Percentiles rank a stretch among this genome's conserved stretches.
phyloP scores from a whole-genome alignment of 2,113 vertebrate genomes.

The Illadopsis cleaveri region DNA sequence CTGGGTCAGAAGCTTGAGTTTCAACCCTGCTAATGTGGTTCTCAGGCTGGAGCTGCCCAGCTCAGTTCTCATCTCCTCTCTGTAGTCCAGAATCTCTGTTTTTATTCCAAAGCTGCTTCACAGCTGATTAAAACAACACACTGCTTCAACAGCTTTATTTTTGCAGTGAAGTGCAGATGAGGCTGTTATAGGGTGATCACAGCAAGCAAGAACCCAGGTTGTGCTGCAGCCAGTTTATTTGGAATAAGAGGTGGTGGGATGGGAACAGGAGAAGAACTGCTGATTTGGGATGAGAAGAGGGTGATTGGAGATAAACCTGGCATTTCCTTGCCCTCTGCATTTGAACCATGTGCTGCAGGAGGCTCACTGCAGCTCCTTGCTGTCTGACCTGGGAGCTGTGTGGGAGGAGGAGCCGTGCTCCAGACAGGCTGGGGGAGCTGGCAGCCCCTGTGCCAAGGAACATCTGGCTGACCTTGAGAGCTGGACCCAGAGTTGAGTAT shows the following conservation, averaged over 20 bases:
- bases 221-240: neutral
- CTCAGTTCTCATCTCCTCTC: neutral
- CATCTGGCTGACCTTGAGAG: neutral
- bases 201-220: neutral
- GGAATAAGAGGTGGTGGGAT: neutral
- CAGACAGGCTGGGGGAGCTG: neutral
- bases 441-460: neutral
- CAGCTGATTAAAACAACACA: neutral
- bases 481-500: too few relatives aligned
- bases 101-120: neutral
- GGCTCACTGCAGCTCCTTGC: neutral
- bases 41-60: neutral
- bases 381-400: neutral
- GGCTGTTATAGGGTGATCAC: neutral
- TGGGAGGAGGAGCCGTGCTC: neutral
- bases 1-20: neutral
- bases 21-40: neutral
- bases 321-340: neutral
- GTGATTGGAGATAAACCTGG: neutral
- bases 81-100: neutral
- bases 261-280: neutral
- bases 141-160: neutral
- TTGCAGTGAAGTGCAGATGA: neutral
- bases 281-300: neutral
- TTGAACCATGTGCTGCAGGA: neutral